Evolutionary conservation across 2,888 invertebrate genomes (phyloP), one percentile per base, ranked within the genome.

Genomic region (Brassicogethes aeneus): DNA sequence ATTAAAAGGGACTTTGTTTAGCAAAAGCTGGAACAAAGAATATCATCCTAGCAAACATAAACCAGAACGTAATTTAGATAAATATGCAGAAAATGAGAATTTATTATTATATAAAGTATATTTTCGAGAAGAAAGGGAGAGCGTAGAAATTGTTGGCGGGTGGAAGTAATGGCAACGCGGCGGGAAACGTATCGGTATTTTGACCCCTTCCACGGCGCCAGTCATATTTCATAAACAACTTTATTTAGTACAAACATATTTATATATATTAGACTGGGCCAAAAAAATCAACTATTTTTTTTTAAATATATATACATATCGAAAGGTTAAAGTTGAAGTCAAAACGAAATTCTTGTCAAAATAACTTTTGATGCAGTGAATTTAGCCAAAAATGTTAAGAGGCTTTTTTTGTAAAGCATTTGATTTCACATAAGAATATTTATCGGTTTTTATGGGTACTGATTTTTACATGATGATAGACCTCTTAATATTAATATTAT

Each of bases 161-260:
- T 23, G 23, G 17, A n/a, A 23, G 33, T 35, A 16, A 40, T 40
- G 36, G 43, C 37, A 45, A 13, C 36, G n/a, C 36, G 31, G 29
- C 15, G 45, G 49, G 54, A 63, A 62, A 65, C 56, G 60, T 63
- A 65, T 65, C 57, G 64, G 65, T 65, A 61, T 61, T 64, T 66
- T 65, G 66, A 66, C 66, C 65, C 64, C 61, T 55, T 51, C 41
- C 54, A 63, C 55, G 64, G 65, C 65, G 65, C 64, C 65, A 59
- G 53, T 55, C 59, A 60, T 62, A 64, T 65, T 65, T 63, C 64
- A 65, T 65, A 65, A 65, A 65, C 65, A 65, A 32, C 12, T 65
- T 64, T 65, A 64, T 64, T 65, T 61, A 57, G 59, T 58, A 49
- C 61, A 62, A n/a, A n/a, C n/a, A n/a, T n/a, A n/a, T n/a, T n/a